phyloP scores from a whole-genome alignment of 2,888 invertebrate species.

The Micoletzkya japonica region DNA sequence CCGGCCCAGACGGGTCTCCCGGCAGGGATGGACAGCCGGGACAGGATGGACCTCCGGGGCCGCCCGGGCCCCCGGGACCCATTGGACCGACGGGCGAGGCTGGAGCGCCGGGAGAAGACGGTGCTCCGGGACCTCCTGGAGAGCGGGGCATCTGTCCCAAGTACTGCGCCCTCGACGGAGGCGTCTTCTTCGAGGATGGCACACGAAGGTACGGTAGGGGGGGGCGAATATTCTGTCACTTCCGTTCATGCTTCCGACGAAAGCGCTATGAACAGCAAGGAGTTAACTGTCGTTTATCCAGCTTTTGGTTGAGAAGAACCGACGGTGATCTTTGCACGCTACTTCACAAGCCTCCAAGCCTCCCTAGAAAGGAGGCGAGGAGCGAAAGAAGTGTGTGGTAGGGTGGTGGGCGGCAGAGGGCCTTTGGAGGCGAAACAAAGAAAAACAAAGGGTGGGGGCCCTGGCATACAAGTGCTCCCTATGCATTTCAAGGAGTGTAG shows the following conservation, averaged over 20 bases:
- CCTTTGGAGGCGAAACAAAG: background rate
- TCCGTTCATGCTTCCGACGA: background rate
- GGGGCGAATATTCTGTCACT: background rate
- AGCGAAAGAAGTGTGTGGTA: background rate
- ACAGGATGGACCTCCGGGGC: slow-evolving; percentile 53
- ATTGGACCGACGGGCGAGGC: slow-evolving; percentile 38
- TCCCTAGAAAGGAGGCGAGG: background rate
- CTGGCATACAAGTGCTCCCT: no score
- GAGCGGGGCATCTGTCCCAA: slow-evolving; percentile 49
- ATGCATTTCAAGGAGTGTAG: no score
- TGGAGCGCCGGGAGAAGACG: slow-evolving; percentile 27
- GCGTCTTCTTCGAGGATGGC: slow-evolving; percentile 52
- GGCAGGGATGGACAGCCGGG: slow-evolving; percentile 58
- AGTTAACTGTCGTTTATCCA: no score
- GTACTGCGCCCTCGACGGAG: slow-evolving; percentile 50
- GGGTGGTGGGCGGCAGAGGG: background rate
- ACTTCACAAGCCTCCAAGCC: no score
- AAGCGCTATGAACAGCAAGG: no score
- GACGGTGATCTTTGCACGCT: no score
- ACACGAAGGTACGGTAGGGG: slow-evolving; percentile 28
- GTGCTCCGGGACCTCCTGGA: slow-evolving; percentile 29
- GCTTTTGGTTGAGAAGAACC: no score
- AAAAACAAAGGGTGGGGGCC: background rate
- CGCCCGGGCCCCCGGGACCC: slow-evolving; percentile 56
- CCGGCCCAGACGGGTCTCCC: slow-evolving; percentile 58